Base-by-base conservation (phyloP, 1,140 invertebrate species). In the Hyles euphorbiae region DNA sequence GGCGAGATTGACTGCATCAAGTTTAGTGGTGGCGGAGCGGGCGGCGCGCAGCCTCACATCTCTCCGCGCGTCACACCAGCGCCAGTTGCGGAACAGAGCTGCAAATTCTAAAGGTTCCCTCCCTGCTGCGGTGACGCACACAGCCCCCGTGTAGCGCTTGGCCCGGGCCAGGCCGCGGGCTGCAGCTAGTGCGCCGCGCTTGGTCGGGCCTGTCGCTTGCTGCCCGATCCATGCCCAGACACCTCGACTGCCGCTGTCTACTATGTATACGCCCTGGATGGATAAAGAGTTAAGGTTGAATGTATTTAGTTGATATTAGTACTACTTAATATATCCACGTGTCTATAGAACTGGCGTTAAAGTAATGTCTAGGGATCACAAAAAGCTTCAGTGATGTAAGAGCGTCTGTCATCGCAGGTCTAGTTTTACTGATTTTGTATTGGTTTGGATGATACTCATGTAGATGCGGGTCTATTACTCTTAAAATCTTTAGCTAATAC, bases 201-300 rank as follows among this genome's bases (percentile, higher is more conserved):
- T 32, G 94, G 94, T 96, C 94, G 98, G 9, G 94, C 92, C 95
- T 94, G 97, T 70, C 94, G 93, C 32, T 93, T 94, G 9, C 91
- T 92, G 92, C 0, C 97, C 97, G 5, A 97, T 94, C 97, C 97
- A 99, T 2, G 97, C 94, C 96, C 97, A 98, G 58, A 98, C 93
- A 1, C 96, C 96, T 2, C 94, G 93, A 6, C 90, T 89, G n/a
- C 94, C 95, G 69, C 96, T 95, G 79, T 98, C 97, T 36, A 98
- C 88, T 58, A 98, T 93, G 83, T 94, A 98, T 0, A 96, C 94
- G 67, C 95, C 94, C 94, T 96, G 78, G 36, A 61, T 4, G 46
- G 1, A 52, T 33, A 34, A 9, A 52, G 34, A 52, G 8, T 48
- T 32, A 32, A 34, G 11, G 9, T n/a, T 22, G 32, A 32, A 3